phyloP scores from a whole-genome alignment of 2,113 vertebrate genomes.

The Salvelinus namaycush region DNA sequence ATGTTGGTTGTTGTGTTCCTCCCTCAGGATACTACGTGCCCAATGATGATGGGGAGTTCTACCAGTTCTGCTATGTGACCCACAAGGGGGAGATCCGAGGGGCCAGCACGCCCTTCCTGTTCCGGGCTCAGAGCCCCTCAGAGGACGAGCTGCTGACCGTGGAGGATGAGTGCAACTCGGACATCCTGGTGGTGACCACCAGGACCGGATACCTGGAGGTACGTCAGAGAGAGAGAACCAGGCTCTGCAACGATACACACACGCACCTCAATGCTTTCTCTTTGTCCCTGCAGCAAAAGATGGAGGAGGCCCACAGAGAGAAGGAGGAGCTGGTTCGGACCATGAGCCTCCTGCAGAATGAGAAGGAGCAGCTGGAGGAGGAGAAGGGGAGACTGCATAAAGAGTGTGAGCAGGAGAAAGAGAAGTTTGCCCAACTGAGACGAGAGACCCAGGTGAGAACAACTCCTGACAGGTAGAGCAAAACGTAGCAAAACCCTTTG shows the following conservation, averaged over 20 bases:
- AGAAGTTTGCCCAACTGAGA: constrained; percentile 79
- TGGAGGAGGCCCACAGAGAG: constrained; percentile 91
- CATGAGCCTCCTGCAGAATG: constrained; percentile 82
- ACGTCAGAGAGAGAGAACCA: constrained; percentile 1
- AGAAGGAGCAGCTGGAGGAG: constrained; percentile 82
- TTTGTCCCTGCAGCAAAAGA: constrained; percentile 82
- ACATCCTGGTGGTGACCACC: constrained; percentile 97
- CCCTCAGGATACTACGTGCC: constrained; percentile 92
- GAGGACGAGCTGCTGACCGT: constrained; percentile 93
- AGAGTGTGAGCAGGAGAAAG: constrained; percentile 79
- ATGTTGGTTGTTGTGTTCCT: not conserved
- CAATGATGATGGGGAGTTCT: constrained; percentile 97
- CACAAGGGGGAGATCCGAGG: constrained; percentile 98
- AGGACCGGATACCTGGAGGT: constrained; percentile 96
- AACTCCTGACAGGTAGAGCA: not conserved
- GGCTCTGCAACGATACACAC: not conserved
- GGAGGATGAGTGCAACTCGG: constrained; percentile 96
- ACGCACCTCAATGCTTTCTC: not conserved
- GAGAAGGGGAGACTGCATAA: constrained; percentile 82
- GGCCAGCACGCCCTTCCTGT: constrained; percentile 98
- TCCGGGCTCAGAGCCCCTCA: constrained; percentile 87
- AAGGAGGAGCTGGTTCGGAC: constrained; percentile 88
- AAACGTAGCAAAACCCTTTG: not conserved
- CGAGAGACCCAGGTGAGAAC: constrained; percentile 84
- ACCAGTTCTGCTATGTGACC: constrained; percentile 98